These are phyloP conservation scores for Calonectris borealis DNA, from an alignment of 2,113 vertebrate species.

Conservation along the genomic window DNA sequence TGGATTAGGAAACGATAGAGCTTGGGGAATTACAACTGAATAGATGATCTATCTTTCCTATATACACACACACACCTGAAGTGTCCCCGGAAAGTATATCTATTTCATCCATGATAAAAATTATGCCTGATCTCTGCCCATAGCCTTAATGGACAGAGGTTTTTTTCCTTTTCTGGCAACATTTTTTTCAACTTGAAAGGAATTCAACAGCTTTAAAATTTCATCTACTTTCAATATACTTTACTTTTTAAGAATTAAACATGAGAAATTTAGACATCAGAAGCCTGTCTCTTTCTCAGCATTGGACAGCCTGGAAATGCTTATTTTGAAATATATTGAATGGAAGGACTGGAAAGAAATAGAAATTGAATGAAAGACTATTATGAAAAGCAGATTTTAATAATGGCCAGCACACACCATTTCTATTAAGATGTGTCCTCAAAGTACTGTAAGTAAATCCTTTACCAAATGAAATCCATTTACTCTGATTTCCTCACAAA, in stretches of 20 bases:
- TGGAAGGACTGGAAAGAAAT: background rate
- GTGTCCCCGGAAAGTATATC: background rate
- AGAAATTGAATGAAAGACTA: background rate
- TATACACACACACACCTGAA: background rate
- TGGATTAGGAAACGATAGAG: background rate
- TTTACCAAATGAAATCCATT: slow-evolving; percentile 25
- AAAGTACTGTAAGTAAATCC: background rate
- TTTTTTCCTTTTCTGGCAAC: background rate
- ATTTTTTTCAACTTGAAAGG: background rate
- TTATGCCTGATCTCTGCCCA: background rate
- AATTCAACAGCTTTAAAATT: background rate
- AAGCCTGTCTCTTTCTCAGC: background rate
- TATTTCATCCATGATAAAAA: background rate
- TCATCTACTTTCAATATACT: background rate
- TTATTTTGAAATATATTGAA: background rate
- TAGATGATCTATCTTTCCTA: background rate
- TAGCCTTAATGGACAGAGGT: background rate
- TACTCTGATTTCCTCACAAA: slow-evolving; percentile 3
- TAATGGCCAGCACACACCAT: background rate
- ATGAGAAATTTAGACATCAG: background rate
- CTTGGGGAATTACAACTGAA: background rate
- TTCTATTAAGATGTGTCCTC: background rate
- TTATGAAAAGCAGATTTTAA: background rate
- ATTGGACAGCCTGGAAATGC: background rate
- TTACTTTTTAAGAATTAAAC: background rate